Evolutionary conservation across 2,113 vertebrate species (phyloP).

Genomic region (Callopanchax toddi): DNA sequence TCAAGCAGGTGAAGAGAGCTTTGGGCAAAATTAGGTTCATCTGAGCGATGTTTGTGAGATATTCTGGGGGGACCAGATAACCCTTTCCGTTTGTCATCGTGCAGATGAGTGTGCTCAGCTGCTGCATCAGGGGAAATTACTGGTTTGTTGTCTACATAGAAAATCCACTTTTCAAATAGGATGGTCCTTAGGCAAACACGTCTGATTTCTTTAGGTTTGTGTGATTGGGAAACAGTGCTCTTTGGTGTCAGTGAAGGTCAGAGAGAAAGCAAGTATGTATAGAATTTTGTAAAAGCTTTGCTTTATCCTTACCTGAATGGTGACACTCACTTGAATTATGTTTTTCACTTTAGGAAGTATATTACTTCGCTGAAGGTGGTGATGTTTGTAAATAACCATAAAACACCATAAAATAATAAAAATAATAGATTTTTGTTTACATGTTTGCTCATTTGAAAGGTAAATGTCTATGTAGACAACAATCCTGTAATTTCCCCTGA

Average conservation of each 20-base stretch:
- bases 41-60: constrained; percentile 69
- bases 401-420: too few species aligned
- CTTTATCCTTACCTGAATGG: too few species aligned
- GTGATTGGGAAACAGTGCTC: constrained; percentile 14
- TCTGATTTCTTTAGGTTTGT: constrained; percentile 24
- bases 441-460: too few species aligned
- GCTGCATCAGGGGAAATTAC: constrained; percentile 75
- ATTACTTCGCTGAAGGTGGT: too few species aligned
- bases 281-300: too few species aligned
- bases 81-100: constrained; percentile 74
- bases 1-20: constrained; percentile 74
- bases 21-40: constrained; percentile 80
- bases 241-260: constrained; percentile 40
- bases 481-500: too few species aligned
- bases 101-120: constrained; percentile 71
- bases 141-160: constrained; percentile 71
- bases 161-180: constrained; percentile 66
- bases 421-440: too few species aligned
- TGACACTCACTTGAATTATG: too few species aligned
- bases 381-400: too few species aligned
- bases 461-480: too few species aligned
- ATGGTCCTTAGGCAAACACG: constrained; percentile 65
- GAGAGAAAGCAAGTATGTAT: constrained; percentile 22
- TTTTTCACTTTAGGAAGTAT: too few species aligned
- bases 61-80: constrained; percentile 74